Conservation (phyloP, 2,888 invertebrate species). For the Ichneumoninae sp. region DNA sequence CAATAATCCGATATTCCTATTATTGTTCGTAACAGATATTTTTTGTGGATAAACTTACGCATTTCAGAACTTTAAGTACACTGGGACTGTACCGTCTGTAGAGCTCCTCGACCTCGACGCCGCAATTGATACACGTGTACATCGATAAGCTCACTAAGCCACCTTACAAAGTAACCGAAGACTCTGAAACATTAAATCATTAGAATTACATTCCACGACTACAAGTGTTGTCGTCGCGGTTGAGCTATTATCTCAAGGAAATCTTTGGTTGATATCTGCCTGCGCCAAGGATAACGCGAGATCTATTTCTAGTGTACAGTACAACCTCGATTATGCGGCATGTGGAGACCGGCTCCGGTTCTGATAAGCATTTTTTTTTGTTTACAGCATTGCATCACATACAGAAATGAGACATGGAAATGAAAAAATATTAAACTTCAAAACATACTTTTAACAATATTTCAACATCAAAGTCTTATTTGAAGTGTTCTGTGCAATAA, state of each 20-base stretch:
- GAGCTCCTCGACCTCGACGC: constrained; percentile 87
- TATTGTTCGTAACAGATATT: background rate
- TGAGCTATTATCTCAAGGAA: constrained; percentile 53
- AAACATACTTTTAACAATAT: too few relatives aligned
- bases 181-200: constrained; percentile 30
- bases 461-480: too few relatives aligned
- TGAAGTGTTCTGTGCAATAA: too few relatives aligned
- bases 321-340: too few relatives aligned
- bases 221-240: constrained; percentile 30
- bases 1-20: background rate
- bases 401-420: too few relatives aligned
- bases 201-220: background rate
- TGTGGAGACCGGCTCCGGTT: too few relatives aligned
- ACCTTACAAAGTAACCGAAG: background rate
- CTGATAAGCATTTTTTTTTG: too few relatives aligned
- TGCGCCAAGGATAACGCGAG: too few relatives aligned
- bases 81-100: constrained; percentile 90
- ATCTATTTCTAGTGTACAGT: too few relatives aligned
- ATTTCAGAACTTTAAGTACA: constrained; percentile 90
- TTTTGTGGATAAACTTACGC: constrained; percentile 86
- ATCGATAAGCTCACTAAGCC: constrained; percentile 66
- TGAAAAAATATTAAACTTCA: too few relatives aligned
- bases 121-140: constrained; percentile 89
- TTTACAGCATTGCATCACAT: too few relatives aligned
- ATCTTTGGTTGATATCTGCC: background rate